phyloP scores from a whole-genome alignment of 2,888 invertebrate species.

The Cephalotes varians region DNA sequence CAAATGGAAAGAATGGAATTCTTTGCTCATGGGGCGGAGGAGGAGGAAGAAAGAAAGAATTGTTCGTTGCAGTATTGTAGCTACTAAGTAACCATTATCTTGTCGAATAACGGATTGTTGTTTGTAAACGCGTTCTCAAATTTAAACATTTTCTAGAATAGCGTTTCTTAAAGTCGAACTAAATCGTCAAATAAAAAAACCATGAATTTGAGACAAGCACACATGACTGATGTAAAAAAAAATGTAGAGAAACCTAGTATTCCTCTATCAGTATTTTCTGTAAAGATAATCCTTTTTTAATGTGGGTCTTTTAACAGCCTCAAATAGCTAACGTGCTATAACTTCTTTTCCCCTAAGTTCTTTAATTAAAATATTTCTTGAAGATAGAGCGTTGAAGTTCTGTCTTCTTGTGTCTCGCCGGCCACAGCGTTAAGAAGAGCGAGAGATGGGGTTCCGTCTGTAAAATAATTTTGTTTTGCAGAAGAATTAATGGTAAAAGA shows the following conservation, averaged over 20 bases:
- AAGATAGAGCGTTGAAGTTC: conserved; percentile 36
- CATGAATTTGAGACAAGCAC: background rate
- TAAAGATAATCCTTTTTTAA: conserved; percentile 2
- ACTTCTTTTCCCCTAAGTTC: background rate
- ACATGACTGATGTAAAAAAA: background rate
- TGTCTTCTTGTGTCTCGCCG: background rate
- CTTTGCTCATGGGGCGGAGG: background rate
- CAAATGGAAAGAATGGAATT: conserved; percentile 37
- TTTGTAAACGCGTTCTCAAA: conserved; percentile 1
- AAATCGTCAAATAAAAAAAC: background rate
- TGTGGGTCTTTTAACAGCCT: background rate
- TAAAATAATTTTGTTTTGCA: conserved; percentile 40
- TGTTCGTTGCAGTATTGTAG: conserved; percentile 10
- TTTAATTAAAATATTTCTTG: conserved; percentile 32
- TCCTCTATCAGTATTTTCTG: background rate
- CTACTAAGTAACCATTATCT: background rate
- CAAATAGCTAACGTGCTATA: background rate
- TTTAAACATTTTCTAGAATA: background rate
- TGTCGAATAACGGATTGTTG: background rate
- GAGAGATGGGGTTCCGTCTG: background rate
- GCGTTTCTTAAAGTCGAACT: background rate
- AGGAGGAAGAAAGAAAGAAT: background rate
- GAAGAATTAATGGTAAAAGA: conserved; percentile 22
- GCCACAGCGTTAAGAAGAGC: background rate
- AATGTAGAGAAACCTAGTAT: background rate